Evolutionary conservation across 2,888 invertebrate genomes (phyloP).

Genomic region (Rhabditophanes sp.): DNA sequence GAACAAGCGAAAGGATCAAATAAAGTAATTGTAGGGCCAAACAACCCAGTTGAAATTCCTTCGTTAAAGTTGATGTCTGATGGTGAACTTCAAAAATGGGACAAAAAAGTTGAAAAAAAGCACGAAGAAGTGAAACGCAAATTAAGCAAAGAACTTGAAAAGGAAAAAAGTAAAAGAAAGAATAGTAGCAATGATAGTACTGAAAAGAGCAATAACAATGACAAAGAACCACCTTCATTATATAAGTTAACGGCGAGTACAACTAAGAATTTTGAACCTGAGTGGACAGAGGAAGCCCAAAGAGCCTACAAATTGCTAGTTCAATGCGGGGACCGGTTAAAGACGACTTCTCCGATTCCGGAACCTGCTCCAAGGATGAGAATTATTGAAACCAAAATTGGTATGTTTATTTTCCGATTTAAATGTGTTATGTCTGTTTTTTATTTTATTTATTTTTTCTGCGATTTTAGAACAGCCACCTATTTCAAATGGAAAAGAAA

Average conservation of each 20-base stretch:
- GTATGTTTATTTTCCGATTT: too few relatives aligned
- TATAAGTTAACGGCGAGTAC: slow-evolving; percentile 4
- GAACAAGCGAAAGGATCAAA: too few relatives aligned
- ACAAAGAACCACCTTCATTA: neutral
- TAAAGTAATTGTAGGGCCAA: too few relatives aligned
- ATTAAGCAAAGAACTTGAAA: slow-evolving; percentile 9
- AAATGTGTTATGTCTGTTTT: too few relatives aligned
- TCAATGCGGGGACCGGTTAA: slow-evolving; percentile 49
- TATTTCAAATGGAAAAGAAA: too few relatives aligned
- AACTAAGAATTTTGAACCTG: too few relatives aligned
- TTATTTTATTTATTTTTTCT: too few relatives aligned
- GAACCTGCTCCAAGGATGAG: slow-evolving; percentile 1
- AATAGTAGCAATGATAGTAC: slow-evolving; percentile 5
- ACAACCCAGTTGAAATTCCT: too few relatives aligned
- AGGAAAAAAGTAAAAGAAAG: slow-evolving; percentile 5
- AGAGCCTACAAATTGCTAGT: slow-evolving; percentile 81
- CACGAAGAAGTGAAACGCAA: slow-evolving; percentile 16
- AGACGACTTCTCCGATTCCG: slow-evolving; percentile 17
- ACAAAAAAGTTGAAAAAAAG: slow-evolving; percentile 16
- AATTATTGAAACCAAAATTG: too few relatives aligned
- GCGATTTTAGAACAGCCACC: too few relatives aligned
- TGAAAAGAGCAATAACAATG: slow-evolving; percentile 2
- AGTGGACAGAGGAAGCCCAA: slow-evolving; percentile 51
- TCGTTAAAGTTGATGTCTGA: slow-evolving; percentile 20
- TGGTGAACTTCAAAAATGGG: slow-evolving; percentile 14